Evolutionary conservation across 2,888 invertebrate genomes (phyloP), one percentile per base, ranked within the genome.

Genomic region (Eupithecia vulgata): DNA sequence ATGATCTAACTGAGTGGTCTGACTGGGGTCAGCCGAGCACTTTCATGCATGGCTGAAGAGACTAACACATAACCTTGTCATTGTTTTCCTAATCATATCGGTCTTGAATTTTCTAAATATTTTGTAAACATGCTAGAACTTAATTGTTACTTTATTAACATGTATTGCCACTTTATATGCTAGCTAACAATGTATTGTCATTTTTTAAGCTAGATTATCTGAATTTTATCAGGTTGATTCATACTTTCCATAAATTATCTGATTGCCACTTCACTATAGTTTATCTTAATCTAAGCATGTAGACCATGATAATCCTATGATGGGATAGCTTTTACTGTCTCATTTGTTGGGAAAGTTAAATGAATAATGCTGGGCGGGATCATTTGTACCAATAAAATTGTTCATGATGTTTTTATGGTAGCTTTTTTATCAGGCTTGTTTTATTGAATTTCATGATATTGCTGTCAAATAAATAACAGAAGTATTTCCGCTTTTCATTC

Each of bases 171-270:
- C 21, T 30, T 13, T 30, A 30, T 59, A 25, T 5, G 21, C 57
- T 57, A 40, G 42, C 35, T 35, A 35, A 35, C 35, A 4, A 35
- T 45, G 45, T 21, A 34, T 34, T 61, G 61, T 34, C 7, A 34
- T 13, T 34, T 17, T 34, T 4, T 62, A 17, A 0, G 17, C 61
- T 34, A 10, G 25, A n/a, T 66, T 75, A 66, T 66, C 65, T 52
- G 35, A 5, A 12, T 25, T 57, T 70, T 73, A 73, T 74, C 71
- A 68, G 61, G 68, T 71, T 71, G 66, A 71, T 68, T 68, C 66
- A 71, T 72, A 30, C 40, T 64, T 65, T 67, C 37, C 64, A 64
- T 48, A 66, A 68, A 52, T 68, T 35, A 68, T 71, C 69, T 65
- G 67, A 73, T 64, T 67, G 40, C 35, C 45, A 67, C 25, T n/a